Evolutionary conservation across 1,140 invertebrate genomes (phyloP), one percentile per base, ranked within the genome.

Genomic region (Achatina immaculata): DNA sequence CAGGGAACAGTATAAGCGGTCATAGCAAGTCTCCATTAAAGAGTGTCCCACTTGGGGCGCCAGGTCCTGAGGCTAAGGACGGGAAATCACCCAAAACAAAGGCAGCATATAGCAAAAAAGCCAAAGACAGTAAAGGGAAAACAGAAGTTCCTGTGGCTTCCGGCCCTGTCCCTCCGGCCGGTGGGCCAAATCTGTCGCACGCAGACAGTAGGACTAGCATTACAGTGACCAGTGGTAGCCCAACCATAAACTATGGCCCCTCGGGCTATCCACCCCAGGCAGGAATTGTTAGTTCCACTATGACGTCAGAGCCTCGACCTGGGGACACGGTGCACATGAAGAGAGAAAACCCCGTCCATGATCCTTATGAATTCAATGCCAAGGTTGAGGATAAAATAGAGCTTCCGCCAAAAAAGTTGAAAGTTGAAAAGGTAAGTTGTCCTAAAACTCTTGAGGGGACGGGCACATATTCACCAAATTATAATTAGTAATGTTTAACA

Each of bases 361-460:
- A 89, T 76, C 88, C 89, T 9, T 90, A 90, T 76, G 89, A 90
- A 69, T 90, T 90, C 82, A 90, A 90, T 84, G 88, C 88, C 72
- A 90, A 90, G 82, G 87, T 88, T 42, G 89, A 90, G 78, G 89
- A 90, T 78, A 85, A 85, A 36, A 86, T 89, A 42, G 85, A 86
- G 71, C 82, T 90, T 51, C 88, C 88, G 14, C 84, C 88, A 19
- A 90, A 90, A 83, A 90, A 90, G 76, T 85, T 89, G n/a, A 90
- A 90, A 81, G 62, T 85, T 31, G 89, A 90, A 81, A 90, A 89
- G 86, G 89, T 89, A 68, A 78, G 81, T n/a, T n/a, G n/a, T n/a
- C n/a, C n/a, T n/a, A n/a, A n/a, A n/a, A 11, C 31, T 19, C 11
- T 75, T 75, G 48, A 21, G 36, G 43, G 66, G 36, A 19, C 66